Percentiles rank a stretch among this genome's conserved stretches.
Evolutionary conservation across 2,113 vertebrate species (phyloP).

Genomic region (Chionodraco myersi): DNA sequence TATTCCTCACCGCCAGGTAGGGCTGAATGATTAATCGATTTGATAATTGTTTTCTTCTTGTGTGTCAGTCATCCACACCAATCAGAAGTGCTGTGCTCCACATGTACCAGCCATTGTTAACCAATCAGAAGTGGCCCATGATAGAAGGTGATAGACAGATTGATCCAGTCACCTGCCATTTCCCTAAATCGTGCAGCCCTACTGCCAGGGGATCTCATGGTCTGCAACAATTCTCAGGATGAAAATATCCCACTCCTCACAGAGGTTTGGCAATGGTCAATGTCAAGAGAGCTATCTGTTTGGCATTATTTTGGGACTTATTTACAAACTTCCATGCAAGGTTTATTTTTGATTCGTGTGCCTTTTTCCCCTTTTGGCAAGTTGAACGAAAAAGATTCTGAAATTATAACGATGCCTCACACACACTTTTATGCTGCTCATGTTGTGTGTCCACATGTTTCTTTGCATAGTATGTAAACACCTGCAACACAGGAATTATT

Average conservation of each 20-base stretch:
- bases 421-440: conserved; percentile 13
- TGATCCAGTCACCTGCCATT: too few relatives aligned
- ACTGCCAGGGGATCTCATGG: conserved; percentile 64
- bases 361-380: conserved; percentile 61
- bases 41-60: too few relatives aligned
- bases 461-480: conserved; percentile 17
- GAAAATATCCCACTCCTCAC: conserved; percentile 79
- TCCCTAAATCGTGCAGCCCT: too few relatives aligned
- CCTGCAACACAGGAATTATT: conserved; percentile 21
- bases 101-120: too few relatives aligned
- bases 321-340: conserved; percentile 79
- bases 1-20: conserved; percentile 31
- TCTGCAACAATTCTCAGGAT: conserved; percentile 78
- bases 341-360: conserved; percentile 74
- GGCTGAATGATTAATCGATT: too few relatives aligned
- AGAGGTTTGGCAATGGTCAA: conserved; percentile 72
- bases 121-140: too few relatives aligned
- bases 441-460: conserved; percentile 13
- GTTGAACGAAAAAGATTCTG: conserved; percentile 34
- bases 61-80: too few relatives aligned
- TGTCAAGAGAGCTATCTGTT: conserved; percentile 80
- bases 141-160: too few relatives aligned
- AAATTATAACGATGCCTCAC: conserved; percentile 45
- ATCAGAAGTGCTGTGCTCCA: too few relatives aligned
- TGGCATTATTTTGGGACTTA: conserved; percentile 78